Evolutionary conservation across 2,113 vertebrate species (phyloP), one percentile per base, ranked within the genome.

Genomic region (Cervus canadensis): DNA sequence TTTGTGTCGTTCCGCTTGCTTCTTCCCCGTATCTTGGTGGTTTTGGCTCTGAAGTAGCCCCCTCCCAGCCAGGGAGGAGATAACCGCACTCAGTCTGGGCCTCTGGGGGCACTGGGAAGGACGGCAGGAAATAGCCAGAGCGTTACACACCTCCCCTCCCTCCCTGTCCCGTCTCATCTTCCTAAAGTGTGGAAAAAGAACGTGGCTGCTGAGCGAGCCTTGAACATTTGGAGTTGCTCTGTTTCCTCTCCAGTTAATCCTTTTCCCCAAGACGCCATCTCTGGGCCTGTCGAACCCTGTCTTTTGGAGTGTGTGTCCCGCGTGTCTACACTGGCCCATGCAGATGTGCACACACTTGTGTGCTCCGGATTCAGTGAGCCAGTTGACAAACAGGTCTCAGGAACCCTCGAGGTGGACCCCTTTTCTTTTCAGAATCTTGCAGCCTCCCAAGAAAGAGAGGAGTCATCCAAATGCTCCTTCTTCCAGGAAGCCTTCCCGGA

Each of bases 71-170:
- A 74, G 91, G 89, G 95, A 97, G 91, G 97, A 97, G 97, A 97
- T 92, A 94, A 95, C 50, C 36, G 16, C 45, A 2, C 87, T 19
- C 2, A 11, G 54, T 19, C 93, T 64, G n/a, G 30, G 94, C 95
- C 95, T 85, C 92, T 40, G 64, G 92, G 95, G 96, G 91, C 95
- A 1, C 67, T 13, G 74, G 56, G 93, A 94, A 81, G 95, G 89
- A 91, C n/a, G 83, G 96, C 97, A 97, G 98, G 98, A 97, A 97
- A 97, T 96, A 98, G 96, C 60, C 60, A 4, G 91, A 84, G 85
- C 50, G 57, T 98, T n/a, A 98, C 94, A 52, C 81, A 81, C 62
- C 95, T 93, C 91, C 67, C 59, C 15, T 0, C 28, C 81, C 94
- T 26, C 48, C 1, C 52, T 0, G 5, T 93, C 91, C 79, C 15